Evolutionary conservation across 2,797 vertebrate species (phyloP).

Genomic region (Leptodactylus fallax): DNA sequence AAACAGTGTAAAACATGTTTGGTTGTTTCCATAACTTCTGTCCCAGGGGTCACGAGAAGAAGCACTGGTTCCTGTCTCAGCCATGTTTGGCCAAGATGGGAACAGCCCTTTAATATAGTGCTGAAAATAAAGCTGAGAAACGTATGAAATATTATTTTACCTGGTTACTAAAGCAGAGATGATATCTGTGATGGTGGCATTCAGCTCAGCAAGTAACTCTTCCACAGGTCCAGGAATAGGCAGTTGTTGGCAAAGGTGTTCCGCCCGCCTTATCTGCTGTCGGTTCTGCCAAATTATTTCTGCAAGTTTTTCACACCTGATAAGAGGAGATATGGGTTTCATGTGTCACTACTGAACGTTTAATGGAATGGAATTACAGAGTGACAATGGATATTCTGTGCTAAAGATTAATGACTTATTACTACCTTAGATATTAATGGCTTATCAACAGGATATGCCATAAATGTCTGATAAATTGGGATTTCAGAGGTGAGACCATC

Average conservation of each 20-base stretch:
- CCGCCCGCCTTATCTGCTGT: constrained; percentile 88
- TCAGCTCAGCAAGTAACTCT: constrained; percentile 89
- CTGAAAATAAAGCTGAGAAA: neutral
- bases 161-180: constrained; percentile 94
- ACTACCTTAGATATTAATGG: too few relatives aligned
- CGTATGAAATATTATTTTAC: constrained; percentile 67
- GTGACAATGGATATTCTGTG: neutral
- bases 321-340: neutral
- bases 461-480: too few relatives aligned
- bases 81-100: too few relatives aligned
- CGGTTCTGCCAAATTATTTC: constrained; percentile 95
- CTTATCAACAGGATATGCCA: too few relatives aligned
- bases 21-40: too few relatives aligned
- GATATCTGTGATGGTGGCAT: constrained; percentile 89
- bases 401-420: too few relatives aligned
- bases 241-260: constrained; percentile 92
- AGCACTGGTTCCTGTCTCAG: too few relatives aligned
- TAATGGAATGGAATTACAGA: neutral
- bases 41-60: too few relatives aligned
- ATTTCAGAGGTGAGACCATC: too few relatives aligned
- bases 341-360: neutral
- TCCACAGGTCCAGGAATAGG: constrained; percentile 90
- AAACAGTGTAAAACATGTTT: too few relatives aligned
- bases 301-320: constrained; percentile 91
- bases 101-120: neutral